Evolutionary conservation across 2,797 vertebrate genomes (phyloP).

Genomic region (Triplophysa yarkandensis): DNA sequence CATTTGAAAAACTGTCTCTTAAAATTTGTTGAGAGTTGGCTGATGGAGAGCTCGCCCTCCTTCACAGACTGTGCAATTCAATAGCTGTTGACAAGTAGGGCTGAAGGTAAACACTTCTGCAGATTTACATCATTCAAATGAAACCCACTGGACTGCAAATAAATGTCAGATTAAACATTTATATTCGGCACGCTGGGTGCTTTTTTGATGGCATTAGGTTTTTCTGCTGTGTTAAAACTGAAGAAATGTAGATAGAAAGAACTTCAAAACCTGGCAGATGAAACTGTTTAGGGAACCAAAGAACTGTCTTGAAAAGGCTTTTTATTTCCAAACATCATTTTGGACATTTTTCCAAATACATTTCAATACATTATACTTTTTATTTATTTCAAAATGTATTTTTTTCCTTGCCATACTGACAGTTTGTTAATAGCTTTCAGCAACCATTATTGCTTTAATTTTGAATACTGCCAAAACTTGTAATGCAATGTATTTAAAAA

Average conservation of each 20-base stretch:
- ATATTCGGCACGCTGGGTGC: conserved; percentile 52
- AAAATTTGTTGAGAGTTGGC: conserved; percentile 16
- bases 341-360: background rate
- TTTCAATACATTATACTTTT: no score
- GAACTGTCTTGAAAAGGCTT: background rate
- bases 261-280: background rate
- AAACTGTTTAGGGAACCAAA: conserved; percentile 33
- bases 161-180: conserved; percentile 63
- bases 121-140: conserved; percentile 62
- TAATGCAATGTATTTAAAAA: no score
- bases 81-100: conserved; percentile 58
- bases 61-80: conserved; percentile 53
- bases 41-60: conserved; percentile 25
- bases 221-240: conserved; percentile 27
- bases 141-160: conserved; percentile 60
- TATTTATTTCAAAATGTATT: no score
- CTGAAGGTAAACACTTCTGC: conserved; percentile 53
- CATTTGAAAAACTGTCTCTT: conserved; percentile 18
- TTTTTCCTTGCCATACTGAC: no score
- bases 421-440: no score
- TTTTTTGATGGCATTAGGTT: conserved; percentile 52
- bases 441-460: no score
- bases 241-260: conserved; percentile 30
- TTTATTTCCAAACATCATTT: background rate
- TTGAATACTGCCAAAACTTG: no score